Evolutionary conservation across 2,888 invertebrate genomes (phyloP).

Genomic region (Pyralis farinalis): DNA sequence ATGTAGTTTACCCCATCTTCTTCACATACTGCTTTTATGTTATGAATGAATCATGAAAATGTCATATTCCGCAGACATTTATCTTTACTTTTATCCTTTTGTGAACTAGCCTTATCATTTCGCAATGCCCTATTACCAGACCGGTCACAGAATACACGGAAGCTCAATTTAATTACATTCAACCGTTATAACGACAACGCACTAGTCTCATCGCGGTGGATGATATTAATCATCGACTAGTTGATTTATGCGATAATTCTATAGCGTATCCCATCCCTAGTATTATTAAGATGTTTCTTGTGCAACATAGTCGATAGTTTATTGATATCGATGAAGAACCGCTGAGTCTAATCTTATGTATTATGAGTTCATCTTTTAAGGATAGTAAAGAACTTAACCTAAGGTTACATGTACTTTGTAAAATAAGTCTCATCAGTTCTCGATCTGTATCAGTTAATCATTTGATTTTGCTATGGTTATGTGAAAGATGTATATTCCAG

Average conservation of each 20-base stretch:
- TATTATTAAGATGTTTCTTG: constrained; percentile 50
- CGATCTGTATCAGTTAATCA: too few relatives aligned
- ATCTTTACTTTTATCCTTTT: neutral
- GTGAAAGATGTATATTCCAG: too few relatives aligned
- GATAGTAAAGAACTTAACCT: too few relatives aligned
- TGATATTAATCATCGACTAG: constrained; percentile 66
- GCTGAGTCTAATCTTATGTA: neutral
- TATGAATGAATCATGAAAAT: too few relatives aligned
- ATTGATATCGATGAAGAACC: constrained; percentile 5
- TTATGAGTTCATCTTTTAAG: too few relatives aligned
- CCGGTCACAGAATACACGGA: constrained; percentile 48
- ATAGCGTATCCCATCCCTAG: constrained; percentile 48
- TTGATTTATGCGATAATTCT: constrained; percentile 75
- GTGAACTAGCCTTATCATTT: constrained; percentile 8
- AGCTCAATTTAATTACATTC: constrained; percentile 73
- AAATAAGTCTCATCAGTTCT: too few relatives aligned
- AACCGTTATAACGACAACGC: constrained; percentile 71
- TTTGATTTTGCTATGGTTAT: too few relatives aligned
- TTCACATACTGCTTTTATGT: too few relatives aligned
- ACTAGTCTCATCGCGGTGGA: constrained; percentile 47
- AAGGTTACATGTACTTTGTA: too few relatives aligned
- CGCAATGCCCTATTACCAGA: constrained; percentile 28
- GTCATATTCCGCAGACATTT: too few relatives aligned
- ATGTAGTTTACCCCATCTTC: too few relatives aligned
- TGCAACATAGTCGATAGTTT: constrained; percentile 3